Evolutionary conservation across 2,888 invertebrate genomes (phyloP).

Genomic region (Rambutsinella grinnellia): DNA sequence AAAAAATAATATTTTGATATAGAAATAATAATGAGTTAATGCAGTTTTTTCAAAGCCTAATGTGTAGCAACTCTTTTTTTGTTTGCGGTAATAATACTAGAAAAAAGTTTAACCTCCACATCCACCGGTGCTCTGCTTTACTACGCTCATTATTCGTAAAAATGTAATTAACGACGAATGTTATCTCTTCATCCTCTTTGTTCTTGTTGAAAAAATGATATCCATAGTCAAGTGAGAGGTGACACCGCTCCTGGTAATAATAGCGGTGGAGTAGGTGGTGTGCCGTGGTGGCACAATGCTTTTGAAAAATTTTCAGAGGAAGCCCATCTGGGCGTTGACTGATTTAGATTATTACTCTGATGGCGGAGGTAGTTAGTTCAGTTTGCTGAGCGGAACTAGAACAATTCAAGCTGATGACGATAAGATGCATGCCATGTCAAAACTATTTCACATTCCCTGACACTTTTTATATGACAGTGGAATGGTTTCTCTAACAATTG

Average conservation of each 20-base stretch:
- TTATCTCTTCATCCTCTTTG: conserved; percentile 9
- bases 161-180: conserved; percentile 20
- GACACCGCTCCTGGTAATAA: not conserved
- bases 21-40: no score
- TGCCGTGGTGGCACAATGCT: no score
- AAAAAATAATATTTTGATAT: no score
- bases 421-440: not conserved
- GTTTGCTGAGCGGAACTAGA: conserved; percentile 12
- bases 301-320: no score
- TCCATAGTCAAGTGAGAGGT: not conserved
- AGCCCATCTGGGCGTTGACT: conserved; percentile 34
- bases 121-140: not conserved
- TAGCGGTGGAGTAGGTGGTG: not conserved
- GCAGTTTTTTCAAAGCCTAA: no score
- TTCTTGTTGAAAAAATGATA: not conserved
- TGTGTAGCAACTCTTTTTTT: no score
- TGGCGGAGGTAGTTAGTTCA: not conserved
- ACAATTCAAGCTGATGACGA: conserved; percentile 20
- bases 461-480: not conserved
- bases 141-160: conserved; percentile 1
- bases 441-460: not conserved
- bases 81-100: not conserved
- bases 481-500: not conserved
- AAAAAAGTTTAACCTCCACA: not conserved
- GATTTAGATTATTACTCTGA: conserved; percentile 8